Conservation (phyloP, 2,797 vertebrate genomes). For the Acipenser oxyrinchus region DNA sequence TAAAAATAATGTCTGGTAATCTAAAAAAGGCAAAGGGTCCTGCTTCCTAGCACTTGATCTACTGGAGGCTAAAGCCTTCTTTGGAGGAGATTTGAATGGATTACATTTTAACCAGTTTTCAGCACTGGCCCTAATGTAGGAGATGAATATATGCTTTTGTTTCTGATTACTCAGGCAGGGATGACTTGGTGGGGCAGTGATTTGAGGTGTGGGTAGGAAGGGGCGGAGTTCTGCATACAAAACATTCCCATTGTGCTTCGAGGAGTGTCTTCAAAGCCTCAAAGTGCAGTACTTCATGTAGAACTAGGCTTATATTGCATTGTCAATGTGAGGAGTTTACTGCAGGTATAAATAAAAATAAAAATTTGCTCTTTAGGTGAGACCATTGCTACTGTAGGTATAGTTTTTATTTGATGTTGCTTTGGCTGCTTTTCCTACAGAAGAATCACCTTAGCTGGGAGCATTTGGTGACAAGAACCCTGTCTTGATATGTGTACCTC, state of each 20-base stretch:
- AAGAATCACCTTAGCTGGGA: too few relatives aligned
- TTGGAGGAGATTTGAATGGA: not conserved
- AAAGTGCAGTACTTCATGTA: not conserved
- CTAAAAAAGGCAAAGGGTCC: too few relatives aligned
- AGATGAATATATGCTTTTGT: slow-evolving; percentile 49
- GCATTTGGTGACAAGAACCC: too few relatives aligned
- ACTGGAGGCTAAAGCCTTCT: not conserved
- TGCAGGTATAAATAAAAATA: not conserved
- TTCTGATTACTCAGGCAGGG: slow-evolving; percentile 61
- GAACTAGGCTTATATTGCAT: not conserved
- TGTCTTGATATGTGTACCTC: too few relatives aligned
- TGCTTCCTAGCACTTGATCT: too few relatives aligned
- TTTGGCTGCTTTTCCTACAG: too few relatives aligned
- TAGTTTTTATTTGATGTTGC: too few relatives aligned
- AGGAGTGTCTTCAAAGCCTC: slow-evolving; percentile 21
- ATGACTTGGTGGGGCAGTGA: slow-evolving; percentile 39
- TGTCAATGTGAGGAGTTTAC: not conserved
- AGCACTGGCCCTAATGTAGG: slow-evolving; percentile 58
- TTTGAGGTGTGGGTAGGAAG: not conserved
- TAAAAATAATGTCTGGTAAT: too few relatives aligned
- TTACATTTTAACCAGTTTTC: slow-evolving; percentile 42
- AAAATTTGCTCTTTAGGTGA: too few relatives aligned
- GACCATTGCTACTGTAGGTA: too few relatives aligned
- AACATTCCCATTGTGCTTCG: slow-evolving; percentile 56
- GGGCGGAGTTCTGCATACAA: slow-evolving; percentile 41